phyloP scores from a whole-genome alignment of 2,888 invertebrate species.

The Agrenia bidenticulata region DNA sequence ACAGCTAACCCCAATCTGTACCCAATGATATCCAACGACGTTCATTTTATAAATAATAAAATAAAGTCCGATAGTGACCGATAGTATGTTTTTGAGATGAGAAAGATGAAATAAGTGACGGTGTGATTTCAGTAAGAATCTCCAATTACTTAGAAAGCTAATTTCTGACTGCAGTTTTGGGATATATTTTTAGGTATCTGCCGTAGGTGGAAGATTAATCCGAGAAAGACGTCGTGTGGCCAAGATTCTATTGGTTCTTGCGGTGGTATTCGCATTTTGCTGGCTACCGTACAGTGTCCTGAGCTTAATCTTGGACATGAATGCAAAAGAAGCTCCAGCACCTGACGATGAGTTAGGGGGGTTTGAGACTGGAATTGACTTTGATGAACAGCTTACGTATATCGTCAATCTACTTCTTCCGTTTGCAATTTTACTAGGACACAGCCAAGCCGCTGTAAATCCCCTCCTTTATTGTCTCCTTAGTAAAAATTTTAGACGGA shows the following conservation, averaged over 20 bases:
- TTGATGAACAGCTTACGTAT: constrained; percentile 52
- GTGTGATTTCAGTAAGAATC: no score
- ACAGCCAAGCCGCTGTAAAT: constrained; percentile 75
- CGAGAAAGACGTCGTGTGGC: constrained; percentile 72
- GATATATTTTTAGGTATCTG: constrained; percentile 43
- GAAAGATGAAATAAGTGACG: no score
- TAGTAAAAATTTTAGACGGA: constrained; percentile 71
- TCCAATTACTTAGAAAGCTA: no score
- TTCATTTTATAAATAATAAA: no score
- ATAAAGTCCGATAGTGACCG: no score
- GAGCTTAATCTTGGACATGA: constrained; percentile 66
- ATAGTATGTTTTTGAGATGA: no score
- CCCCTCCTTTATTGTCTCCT: constrained; percentile 75
- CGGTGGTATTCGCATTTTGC: constrained; percentile 72
- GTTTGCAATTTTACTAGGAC: constrained; percentile 70
- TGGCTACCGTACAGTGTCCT: constrained; percentile 77
- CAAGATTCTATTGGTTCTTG: constrained; percentile 71
- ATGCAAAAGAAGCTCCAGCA: constrained; percentile 36
- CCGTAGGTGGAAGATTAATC: constrained; percentile 60
- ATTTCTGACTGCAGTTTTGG: background rate
- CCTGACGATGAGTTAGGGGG: constrained; percentile 57
- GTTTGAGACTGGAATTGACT: constrained; percentile 53
- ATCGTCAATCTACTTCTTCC: constrained; percentile 56
- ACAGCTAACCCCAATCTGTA: no score
- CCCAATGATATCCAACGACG: no score